Conservation (phyloP, 2,888 invertebrate species). For the Cheilosia variabilis region DNA sequence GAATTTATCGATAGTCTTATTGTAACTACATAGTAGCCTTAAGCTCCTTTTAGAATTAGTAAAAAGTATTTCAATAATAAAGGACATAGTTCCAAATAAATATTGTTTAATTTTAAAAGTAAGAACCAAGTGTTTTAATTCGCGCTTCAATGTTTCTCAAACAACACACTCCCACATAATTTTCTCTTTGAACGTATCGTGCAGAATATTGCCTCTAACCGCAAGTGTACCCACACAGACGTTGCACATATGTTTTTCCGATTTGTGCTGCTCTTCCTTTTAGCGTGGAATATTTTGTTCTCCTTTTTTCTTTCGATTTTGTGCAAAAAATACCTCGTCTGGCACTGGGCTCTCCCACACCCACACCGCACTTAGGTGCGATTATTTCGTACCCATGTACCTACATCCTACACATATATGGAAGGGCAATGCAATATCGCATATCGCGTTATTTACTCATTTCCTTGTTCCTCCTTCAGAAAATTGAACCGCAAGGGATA, state of each 20-base stretch:
- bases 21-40: too few relatives aligned
- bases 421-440: constrained; percentile 13
- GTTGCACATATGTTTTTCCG: constrained; percentile 8
- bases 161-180: not conserved
- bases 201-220: not conserved
- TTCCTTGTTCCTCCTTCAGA: constrained; percentile 16
- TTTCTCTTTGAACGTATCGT: constrained; percentile 2
- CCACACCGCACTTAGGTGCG: not conserved
- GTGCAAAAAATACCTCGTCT: constrained; percentile 17
- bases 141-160: not conserved
- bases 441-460: constrained; percentile 10
- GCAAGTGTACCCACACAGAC: not conserved
- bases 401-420: too few relatives aligned
- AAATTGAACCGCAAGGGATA: not conserved
- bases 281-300: not conserved
- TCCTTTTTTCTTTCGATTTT: not conserved
- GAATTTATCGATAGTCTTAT: too few relatives aligned
- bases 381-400: not conserved
- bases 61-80: too few relatives aligned
- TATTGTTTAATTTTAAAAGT: too few relatives aligned
- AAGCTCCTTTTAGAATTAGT: too few relatives aligned
- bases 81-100: too few relatives aligned
- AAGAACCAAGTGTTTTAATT: too few relatives aligned
- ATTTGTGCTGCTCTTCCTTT: not conserved
- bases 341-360: not conserved